phyloP scores from a whole-genome alignment of 2,888 invertebrate species.

The Rhaphigaster nebulosa region DNA sequence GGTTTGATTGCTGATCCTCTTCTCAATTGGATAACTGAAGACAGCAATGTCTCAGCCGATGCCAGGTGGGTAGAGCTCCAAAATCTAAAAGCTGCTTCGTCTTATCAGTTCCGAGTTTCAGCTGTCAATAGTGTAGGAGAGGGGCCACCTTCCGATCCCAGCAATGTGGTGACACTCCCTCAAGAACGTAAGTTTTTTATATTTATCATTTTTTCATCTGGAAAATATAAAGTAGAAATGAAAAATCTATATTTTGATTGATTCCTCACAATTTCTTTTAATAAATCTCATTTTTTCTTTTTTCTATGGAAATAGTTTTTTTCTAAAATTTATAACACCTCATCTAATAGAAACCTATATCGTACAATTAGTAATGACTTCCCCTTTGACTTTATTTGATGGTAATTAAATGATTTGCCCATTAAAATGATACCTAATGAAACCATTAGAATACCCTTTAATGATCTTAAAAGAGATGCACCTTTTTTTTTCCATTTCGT shows the following conservation, averaged over 20 bases:
- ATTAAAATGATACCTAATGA: background rate
- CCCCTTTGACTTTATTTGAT: background rate
- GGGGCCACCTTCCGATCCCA: conserved; percentile 90
- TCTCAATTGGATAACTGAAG: conserved; percentile 89
- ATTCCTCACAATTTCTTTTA: background rate
- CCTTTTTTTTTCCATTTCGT: background rate
- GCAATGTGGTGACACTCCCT: conserved; percentile 90
- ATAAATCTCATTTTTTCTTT: background rate
- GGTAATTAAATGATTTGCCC: background rate
- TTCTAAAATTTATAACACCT: too few relatives aligned
- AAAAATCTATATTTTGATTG: background rate
- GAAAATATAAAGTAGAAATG: background rate
- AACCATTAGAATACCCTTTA: background rate
- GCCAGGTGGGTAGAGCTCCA: conserved; percentile 85
- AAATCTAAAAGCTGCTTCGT: conserved; percentile 92
- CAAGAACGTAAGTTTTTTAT: conserved; percentile 85
- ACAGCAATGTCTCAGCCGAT: conserved; percentile 85
- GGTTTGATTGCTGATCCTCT: conserved; percentile 88
- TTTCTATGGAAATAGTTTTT: background rate
- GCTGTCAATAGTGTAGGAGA: conserved; percentile 97
- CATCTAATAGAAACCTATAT: background rate
- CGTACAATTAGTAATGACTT: background rate
- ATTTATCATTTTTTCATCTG: background rate
- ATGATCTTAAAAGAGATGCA: background rate
- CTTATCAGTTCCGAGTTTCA: conserved; percentile 96